These are phyloP conservation scores for Zalophus californianus DNA, from an alignment of 2,797 vertebrate species.

Conservation along the genomic window DNA sequence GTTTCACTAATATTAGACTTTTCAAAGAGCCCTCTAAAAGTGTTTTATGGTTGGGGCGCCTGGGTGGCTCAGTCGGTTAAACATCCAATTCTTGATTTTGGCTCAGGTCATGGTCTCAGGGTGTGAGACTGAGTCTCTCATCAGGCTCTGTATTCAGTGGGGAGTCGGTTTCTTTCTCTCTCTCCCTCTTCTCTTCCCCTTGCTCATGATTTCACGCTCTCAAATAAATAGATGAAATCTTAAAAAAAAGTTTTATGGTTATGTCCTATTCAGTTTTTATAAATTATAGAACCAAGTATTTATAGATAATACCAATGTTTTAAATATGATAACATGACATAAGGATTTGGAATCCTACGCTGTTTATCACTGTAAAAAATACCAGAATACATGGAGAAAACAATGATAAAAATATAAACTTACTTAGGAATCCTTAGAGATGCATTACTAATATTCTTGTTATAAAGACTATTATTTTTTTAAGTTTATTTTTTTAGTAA, in stretches of 20 bases:
- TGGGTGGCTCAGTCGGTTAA: neutral
- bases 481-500: neutral
- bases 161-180: neutral
- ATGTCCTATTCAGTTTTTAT: constrained; percentile 48
- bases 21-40: neutral
- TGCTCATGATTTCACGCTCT: neutral
- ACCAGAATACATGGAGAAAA: neutral
- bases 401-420: constrained; percentile 37
- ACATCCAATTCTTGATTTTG: neutral
- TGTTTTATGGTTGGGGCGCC: neutral
- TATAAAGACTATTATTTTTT: neutral
- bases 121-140: neutral
- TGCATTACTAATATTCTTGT: neutral
- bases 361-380: constrained; percentile 47
- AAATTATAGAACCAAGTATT: constrained; percentile 44
- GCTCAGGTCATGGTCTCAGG: neutral
- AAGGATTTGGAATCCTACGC: constrained; percentile 5
- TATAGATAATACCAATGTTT: constrained; percentile 40
- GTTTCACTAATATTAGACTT: constrained; percentile 35
- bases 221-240: neutral
- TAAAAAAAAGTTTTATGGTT: constrained; percentile 23
- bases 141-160: neutral
- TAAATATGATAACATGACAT: constrained; percentile 54
- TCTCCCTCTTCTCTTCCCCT: neutral
- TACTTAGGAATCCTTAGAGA: constrained; percentile 9